Conservation (phyloP, 2,888 invertebrate genomes). For the Meloe dianella region DNA sequence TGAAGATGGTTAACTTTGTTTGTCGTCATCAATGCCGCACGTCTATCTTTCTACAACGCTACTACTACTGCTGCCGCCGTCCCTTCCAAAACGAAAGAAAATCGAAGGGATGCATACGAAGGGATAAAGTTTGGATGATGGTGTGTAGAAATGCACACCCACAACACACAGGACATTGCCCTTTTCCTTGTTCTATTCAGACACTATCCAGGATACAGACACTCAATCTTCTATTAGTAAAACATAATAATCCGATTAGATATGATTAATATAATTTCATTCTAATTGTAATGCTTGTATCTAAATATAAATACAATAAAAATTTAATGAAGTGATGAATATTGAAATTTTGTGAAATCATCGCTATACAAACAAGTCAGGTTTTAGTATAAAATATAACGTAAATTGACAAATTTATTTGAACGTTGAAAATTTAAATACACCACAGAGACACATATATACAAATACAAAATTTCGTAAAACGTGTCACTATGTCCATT, state of each 20-base stretch:
- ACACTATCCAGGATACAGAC: background rate
- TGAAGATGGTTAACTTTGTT: conserved; percentile 30
- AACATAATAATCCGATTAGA: background rate
- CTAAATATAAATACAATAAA: background rate
- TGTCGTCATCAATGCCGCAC: conserved; percentile 6
- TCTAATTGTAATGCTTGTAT: background rate
- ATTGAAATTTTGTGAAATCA: conserved; percentile 6
- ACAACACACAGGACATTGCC: background rate
- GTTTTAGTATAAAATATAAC: background rate
- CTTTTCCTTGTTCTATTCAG: background rate
- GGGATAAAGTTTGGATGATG: conserved; percentile 7
- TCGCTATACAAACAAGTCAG: background rate
- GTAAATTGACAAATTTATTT: background rate
- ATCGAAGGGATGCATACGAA: background rate
- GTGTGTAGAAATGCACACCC: background rate
- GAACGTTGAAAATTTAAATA: background rate
- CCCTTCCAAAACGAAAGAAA: background rate
- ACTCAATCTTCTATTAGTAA: background rate
- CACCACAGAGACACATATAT: background rate
- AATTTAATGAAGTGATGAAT: conserved; percentile 24
- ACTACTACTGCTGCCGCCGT: background rate
- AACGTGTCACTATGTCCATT: background rate
- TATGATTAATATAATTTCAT: background rate
- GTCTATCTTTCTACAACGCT: background rate
- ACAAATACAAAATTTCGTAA: background rate